A percentile compares a stretch with the other conserved stretches of the same genome.
phyloP scores from a whole-genome alignment of 1,140 invertebrate species.

The Hylaeus volcanicus region DNA sequence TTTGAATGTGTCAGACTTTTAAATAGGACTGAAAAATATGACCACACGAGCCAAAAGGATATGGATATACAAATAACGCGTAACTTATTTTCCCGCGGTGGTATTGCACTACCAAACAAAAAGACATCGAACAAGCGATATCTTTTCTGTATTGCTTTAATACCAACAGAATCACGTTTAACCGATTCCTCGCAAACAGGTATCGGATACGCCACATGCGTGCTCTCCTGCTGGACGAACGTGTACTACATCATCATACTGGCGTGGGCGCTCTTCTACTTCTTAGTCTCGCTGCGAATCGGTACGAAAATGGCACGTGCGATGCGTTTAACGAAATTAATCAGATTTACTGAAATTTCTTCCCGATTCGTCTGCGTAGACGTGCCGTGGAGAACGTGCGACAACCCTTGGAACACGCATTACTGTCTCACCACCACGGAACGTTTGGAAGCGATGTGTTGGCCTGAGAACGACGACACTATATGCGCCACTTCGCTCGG shows the following conservation, averaged over 20 bases:
- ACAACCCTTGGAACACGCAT: slow-evolving; percentile 95
- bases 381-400: slow-evolving; percentile 97
- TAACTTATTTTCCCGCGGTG: too few species aligned
- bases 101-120: too few species aligned
- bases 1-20: too few species aligned
- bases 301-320: slow-evolving; percentile 79
- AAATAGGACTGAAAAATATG: too few species aligned
- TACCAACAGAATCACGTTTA: too few species aligned
- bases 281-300: slow-evolving; percentile 93
- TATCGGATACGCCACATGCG: slow-evolving; percentile 98
- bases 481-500: slow-evolving; percentile 57
- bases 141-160: too few species aligned
- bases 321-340: neutral
- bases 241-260: slow-evolving; percentile 99
- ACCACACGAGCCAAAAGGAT: too few species aligned
- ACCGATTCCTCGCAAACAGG: slow-evolving; percentile 70
- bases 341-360: neutral
- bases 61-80: too few species aligned
- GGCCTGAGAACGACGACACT: slow-evolving; percentile 80
- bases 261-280: slow-evolving; percentile 98
- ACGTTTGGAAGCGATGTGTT: slow-evolving; percentile 86
- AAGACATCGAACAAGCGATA: too few species aligned
- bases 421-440: slow-evolving; percentile 92
- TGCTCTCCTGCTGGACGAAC: slow-evolving; percentile 99
- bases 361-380: slow-evolving; percentile 80